Base-by-base conservation (phyloP, 2,797 vertebrate species). In the Myripristis murdjan region DNA sequence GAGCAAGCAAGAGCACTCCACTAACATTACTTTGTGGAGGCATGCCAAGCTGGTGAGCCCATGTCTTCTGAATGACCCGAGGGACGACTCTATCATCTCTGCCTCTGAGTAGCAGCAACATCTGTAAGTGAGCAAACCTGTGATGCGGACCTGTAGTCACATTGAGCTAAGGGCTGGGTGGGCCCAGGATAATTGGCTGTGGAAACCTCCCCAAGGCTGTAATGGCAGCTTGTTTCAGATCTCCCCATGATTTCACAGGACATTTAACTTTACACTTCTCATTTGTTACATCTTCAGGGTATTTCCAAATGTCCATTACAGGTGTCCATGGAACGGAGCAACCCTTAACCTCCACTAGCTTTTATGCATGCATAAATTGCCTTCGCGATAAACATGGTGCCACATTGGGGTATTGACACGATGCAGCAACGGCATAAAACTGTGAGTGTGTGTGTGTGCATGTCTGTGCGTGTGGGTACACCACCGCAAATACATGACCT, bases 211-310 rank as follows among this genome's bases (percentile, higher is more conserved):
- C 83, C 0, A 52, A 72, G 84, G 90, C 89, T 78, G 86, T 90
- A 89, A 88, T 86, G 76, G 89, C 88, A 82, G 91, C 91, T 92
- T 91, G 89, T 93, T 91, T 83, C 89, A 80, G 86, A 89, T 84
- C 91, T 84, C 87, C 84, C 86, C 76, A 87, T 92, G 90, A 92
- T 95, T 97, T 96, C 93, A 96, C 92, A 93, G 95, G 87, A 93
- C 92, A 90, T 95, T 95, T 93, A 93, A 93, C 92, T 96, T 96
- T 89, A 95, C 87, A 88, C 88, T 82, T 90, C 87, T 95, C 89
- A 90, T 95, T 95, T 92, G 93, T 92, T 95, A 94, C 90, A 88
- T 92, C 93, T 91, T 90, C 84, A 39, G 77, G 92, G 92, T 69
- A 91, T 93, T 94, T 91, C 89, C 85, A 89, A 87, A 92, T 81